A percentile compares a stretch with the other conserved stretches of the same genome.
phyloP scores from a whole-genome alignment of 2,797 vertebrate genomes.

The Neosalanx taihuensis region DNA sequence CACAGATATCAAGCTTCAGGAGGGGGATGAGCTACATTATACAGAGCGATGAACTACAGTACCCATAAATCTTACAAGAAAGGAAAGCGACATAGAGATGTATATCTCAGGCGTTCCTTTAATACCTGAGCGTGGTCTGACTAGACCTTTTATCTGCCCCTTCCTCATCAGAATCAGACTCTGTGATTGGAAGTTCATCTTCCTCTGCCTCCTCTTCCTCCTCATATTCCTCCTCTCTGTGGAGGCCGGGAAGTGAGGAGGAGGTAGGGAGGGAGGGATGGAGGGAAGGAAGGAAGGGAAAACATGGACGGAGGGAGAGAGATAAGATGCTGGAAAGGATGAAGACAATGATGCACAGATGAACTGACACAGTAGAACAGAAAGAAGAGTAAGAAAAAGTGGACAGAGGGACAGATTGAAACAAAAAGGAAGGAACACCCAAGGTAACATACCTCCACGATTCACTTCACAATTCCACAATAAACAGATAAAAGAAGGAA shows the following conservation, averaged over 20 bases:
- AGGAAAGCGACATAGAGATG: background rate
- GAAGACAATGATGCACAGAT: conserved; percentile 7
- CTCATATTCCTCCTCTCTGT: conserved; percentile 72
- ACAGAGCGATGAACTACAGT: background rate
- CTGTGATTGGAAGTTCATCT: conserved; percentile 65
- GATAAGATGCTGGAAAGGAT: background rate
- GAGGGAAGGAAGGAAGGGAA: background rate
- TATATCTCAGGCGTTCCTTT: conserved; percentile 37
- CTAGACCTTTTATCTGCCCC: conserved; percentile 56
- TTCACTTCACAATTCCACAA: no score
- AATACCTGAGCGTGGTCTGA: conserved; percentile 69
- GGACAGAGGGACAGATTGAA: background rate
- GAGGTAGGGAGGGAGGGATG: background rate
- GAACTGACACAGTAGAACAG: conserved; percentile 24
- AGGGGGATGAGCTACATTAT: no score
- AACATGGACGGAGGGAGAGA: conserved; percentile 21
- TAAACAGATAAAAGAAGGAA: no score
- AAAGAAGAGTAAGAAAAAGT: conserved; percentile 3
- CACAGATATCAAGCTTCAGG: background rate
- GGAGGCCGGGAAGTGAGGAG: conserved; percentile 22
- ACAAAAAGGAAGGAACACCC: no score
- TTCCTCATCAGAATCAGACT: conserved; percentile 70
- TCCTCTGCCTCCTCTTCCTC: conserved; percentile 55
- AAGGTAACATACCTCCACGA: no score
- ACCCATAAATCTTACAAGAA: background rate